Evolutionary conservation across 2,888 invertebrate genomes (phyloP).

Genomic region (Tetragonisca angustula): DNA sequence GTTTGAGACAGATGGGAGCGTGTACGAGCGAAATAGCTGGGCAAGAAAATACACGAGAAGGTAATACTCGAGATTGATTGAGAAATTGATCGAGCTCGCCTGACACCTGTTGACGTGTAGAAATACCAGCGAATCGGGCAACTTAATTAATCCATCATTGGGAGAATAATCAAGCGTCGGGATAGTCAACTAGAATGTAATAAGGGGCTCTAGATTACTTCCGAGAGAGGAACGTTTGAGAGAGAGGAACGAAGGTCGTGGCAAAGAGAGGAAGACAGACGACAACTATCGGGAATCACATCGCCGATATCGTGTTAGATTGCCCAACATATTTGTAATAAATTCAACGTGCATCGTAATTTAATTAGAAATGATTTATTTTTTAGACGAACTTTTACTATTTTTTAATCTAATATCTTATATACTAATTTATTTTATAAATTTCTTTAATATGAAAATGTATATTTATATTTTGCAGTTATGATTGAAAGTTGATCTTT

Average conservation of each 20-base stretch:
- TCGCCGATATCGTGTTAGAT: constrained; percentile 40
- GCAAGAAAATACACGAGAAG: not conserved
- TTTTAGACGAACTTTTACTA: no score
- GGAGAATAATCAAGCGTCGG: constrained; percentile 54
- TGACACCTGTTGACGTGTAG: constrained; percentile 52
- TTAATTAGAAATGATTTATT: not conserved
- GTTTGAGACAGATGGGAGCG: constrained; percentile 15
- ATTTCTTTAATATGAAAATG: no score
- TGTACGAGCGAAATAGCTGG: not conserved
- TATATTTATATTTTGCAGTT: no score
- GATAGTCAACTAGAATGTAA: constrained; percentile 52
- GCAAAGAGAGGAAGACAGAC: constrained; percentile 19
- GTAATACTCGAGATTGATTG: constrained; percentile 17
- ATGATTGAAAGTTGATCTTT: no score
- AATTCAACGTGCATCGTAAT: not conserved
- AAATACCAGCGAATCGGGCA: constrained; percentile 28
- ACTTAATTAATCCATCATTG: constrained; percentile 58
- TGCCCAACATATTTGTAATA: constrained; percentile 32
- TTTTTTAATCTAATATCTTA: no score
- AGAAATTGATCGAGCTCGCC: constrained; percentile 47
- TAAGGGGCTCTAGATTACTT: constrained; percentile 58
- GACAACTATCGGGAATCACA: constrained; percentile 47
- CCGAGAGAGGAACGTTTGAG: constrained; percentile 39
- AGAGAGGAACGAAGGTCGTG: constrained; percentile 23
- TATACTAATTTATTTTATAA: no score